These are phyloP conservation scores for Diabrotica balteata DNA, from an alignment of 2,888 invertebrate species.

Conservation along the genomic window DNA sequence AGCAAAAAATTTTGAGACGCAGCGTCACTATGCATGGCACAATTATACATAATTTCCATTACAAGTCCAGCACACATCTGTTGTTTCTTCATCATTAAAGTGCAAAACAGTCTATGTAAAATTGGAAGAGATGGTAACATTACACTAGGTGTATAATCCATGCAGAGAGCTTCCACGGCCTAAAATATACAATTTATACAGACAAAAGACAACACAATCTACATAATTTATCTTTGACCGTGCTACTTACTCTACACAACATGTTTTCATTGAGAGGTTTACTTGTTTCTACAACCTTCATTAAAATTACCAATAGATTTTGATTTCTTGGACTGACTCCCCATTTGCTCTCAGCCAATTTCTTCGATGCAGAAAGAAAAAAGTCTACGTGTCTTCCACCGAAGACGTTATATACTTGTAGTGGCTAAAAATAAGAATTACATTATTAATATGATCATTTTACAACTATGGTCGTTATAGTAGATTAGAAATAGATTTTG, in stretches of 20 bases:
- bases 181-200: conserved; percentile 15
- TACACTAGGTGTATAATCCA: conserved; percentile 42
- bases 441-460: too few relatives aligned
- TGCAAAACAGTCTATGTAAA: conserved; percentile 39
- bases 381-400: too few relatives aligned
- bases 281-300: conserved; percentile 1
- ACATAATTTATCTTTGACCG: too few relatives aligned
- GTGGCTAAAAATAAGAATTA: too few relatives aligned
- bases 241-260: too few relatives aligned
- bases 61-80: conserved; percentile 34
- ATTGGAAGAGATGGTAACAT: conserved; percentile 38
- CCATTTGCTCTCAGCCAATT: conserved; percentile 36
- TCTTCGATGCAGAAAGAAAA: conserved; percentile 23
- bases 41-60: conserved; percentile 41
- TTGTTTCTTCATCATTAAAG: conserved; percentile 36
- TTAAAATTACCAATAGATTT: conserved; percentile 38
- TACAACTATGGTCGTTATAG: too few relatives aligned
- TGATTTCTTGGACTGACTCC: conserved; percentile 38
- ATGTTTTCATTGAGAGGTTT: too few relatives aligned
- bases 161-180: conserved; percentile 38
- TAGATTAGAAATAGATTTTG: conserved; percentile 28
- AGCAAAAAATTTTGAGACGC: conserved; percentile 35
- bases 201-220: background rate
- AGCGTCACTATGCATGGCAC: conserved; percentile 43
- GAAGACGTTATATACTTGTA: too few relatives aligned